A percentile compares a stretch with the other conserved stretches of the same genome.
phyloP scores from a whole-genome alignment of 2,888 invertebrate species.

The Melanchra persicariae region DNA sequence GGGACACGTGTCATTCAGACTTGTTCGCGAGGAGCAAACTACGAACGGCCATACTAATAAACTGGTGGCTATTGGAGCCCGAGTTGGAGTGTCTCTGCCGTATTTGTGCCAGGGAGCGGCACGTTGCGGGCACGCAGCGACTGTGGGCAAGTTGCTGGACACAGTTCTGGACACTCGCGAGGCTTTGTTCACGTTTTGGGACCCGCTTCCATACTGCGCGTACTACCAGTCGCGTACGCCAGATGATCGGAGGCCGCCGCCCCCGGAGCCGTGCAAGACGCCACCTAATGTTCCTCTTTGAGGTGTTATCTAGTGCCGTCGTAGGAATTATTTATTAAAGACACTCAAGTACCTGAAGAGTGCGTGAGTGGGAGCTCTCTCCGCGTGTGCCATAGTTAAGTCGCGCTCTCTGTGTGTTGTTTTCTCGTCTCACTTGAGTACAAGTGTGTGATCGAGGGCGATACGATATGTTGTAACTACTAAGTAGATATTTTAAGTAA shows the following conservation, averaged over 20 bases:
- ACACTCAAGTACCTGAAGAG: slow-evolving; percentile 90
- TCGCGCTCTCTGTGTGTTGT: slow-evolving; percentile 75
- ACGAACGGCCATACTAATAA: slow-evolving; percentile 83
- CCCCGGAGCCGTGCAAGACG: slow-evolving; percentile 90
- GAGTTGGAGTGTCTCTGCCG: slow-evolving; percentile 95
- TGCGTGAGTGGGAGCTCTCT: slow-evolving; percentile 84
- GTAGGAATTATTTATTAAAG: slow-evolving; percentile 83
- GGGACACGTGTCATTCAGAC: slow-evolving; percentile 95
- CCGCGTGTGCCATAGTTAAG: slow-evolving; percentile 68
- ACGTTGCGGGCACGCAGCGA: slow-evolving; percentile 91
- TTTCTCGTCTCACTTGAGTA: slow-evolving; percentile 72
- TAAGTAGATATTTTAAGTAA: slow-evolving; percentile 86
- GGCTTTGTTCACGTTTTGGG: slow-evolving; percentile 95
- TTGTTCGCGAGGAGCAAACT: slow-evolving; percentile 92
- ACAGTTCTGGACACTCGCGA: slow-evolving; percentile 95
- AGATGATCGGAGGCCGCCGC: slow-evolving; percentile 84
- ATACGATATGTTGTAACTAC: slow-evolving; percentile 88
- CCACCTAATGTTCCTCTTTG: slow-evolving; percentile 88
- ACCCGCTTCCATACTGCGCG: slow-evolving; percentile 96
- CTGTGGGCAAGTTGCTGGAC: slow-evolving; percentile 92
- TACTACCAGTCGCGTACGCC: slow-evolving; percentile 96
- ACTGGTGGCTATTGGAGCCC: slow-evolving; percentile 91
- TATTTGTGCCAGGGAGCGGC: slow-evolving; percentile 94
- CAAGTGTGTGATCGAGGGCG: slow-evolving; percentile 78
- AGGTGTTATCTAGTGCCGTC: slow-evolving; percentile 65